A percentile compares a stretch with the other conserved stretches of the same genome.
These are phyloP conservation scores for Nasua narica DNA, from an alignment of 2,797 vertebrate species.

Conservation along the genomic window DNA sequence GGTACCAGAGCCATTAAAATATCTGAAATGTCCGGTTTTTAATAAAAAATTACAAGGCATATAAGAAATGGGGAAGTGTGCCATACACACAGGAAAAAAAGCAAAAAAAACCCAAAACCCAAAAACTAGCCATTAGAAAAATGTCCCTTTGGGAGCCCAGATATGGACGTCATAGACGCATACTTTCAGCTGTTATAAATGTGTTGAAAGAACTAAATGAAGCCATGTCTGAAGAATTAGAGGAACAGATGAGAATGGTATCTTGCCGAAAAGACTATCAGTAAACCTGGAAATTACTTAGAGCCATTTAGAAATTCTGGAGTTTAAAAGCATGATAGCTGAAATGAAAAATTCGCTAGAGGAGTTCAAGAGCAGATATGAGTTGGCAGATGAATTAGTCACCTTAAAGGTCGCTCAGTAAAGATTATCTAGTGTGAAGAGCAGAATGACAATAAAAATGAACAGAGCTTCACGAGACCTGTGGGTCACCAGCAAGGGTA, in stretches of 20 bases:
- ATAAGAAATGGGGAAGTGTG: background rate
- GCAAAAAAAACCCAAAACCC: background rate
- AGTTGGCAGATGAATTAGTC: background rate
- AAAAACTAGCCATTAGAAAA: background rate
- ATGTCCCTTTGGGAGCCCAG: background rate
- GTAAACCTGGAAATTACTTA: background rate
- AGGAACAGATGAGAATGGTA: background rate
- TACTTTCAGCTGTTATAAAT: slow-evolving; percentile 16
- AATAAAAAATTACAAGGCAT: background rate
- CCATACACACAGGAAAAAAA: background rate
- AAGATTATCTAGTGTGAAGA: background rate
- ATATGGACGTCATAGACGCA: background rate
- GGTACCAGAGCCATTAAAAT: background rate
- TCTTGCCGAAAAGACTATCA: background rate
- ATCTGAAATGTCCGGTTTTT: background rate
- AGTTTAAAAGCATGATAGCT: background rate
- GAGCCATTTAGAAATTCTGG: background rate
- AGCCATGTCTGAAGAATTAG: slow-evolving; percentile 23
- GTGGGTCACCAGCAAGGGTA: background rate
- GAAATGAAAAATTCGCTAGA: background rate
- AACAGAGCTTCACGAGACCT: background rate
- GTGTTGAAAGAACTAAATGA: background rate
- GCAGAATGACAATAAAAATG: background rate
- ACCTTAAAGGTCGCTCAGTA: background rate
- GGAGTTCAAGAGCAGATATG: background rate